Base-by-base conservation (phyloP, 2,888 invertebrate genomes). In the Liposcelis brunnea region DNA sequence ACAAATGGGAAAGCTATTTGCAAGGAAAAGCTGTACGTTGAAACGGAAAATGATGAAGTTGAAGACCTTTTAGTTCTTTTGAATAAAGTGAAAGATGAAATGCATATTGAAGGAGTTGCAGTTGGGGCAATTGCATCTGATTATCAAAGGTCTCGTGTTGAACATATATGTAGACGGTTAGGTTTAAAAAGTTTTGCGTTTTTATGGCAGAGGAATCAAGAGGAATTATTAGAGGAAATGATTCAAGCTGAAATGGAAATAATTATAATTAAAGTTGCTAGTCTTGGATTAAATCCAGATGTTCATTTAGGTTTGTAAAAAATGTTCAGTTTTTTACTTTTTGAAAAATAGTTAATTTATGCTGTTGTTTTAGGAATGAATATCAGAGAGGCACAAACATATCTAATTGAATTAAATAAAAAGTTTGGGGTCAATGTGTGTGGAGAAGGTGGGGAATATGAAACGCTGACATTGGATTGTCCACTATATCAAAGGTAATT, bases 371-470 rank as follows among this genome's bases (percentile, higher is more conserved):
- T 18, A 40, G 40, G 40, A 7, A 40, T 18, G 40, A 14, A 14
- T 14, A 40, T 40, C 11, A 3, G 19, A 19, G 40, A 40, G 16
- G 3, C 16, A 12, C 18, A 40, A 18, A 3, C 16, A 6, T 19
- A 12, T 10, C 4, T 40, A 21, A 40, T 21, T 18, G 19, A 40
- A 12, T 18, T 40, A 7, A 80, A 85, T 59, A 81, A 86, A 60
- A 89, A 93, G 65, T 98, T 87, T 65, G 93, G 91, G 44, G 69
- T 93, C 51, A 90, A 93, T 68, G 78, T 94, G 35, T 95, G 94
- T 65, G 98, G 98, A 15, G 98, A 99, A 68, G 98, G 98, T 40
- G 98, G 98, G 44, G 98, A 99, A 65, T 98, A 94, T 61, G 98
- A 98, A 68, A 91, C 95, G 26, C 86, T 98, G 61, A 94, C 94